A percentile compares a stretch with the other conserved stretches of the same genome.
These are phyloP conservation scores for Nibea coibor DNA, from an alignment of 2,113 vertebrate genomes.

Conservation along the genomic window DNA sequence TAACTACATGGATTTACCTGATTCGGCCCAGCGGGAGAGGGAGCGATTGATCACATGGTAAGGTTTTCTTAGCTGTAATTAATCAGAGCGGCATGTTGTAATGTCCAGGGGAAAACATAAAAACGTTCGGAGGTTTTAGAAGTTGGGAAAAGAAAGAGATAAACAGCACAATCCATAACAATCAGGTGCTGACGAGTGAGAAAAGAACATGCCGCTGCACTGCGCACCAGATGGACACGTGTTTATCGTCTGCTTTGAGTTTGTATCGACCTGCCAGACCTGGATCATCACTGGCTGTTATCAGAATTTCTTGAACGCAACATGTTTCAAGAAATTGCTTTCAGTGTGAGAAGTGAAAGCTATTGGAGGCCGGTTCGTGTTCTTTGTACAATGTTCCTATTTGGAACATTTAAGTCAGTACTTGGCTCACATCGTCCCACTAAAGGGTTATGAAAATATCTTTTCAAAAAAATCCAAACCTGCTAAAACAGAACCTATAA, in stretches of 20 bases:
- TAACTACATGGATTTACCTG: background rate
- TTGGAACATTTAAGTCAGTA: background rate
- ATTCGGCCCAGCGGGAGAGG: slow-evolving; percentile 8
- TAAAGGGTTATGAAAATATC: slow-evolving; percentile 32
- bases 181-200: background rate
- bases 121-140: background rate
- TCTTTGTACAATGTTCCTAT: slow-evolving; percentile 7
- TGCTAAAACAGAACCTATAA: slow-evolving; percentile 12
- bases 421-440: slow-evolving; percentile 32
- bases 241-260: background rate
- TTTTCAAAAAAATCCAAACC: background rate
- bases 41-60: background rate
- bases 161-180: slow-evolving; percentile 11
- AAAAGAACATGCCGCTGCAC: background rate
- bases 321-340: background rate
- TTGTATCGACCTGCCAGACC: background rate
- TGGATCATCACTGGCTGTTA: background rate
- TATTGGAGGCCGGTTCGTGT: background rate
- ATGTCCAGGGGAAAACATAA: background rate
- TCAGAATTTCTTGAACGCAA: background rate
- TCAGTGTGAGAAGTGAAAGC: background rate
- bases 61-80: background rate
- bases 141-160: background rate
- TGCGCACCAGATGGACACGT: background rate
- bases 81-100: slow-evolving; percentile 4